Percentiles rank a stretch among this genome's conserved stretches.
Evolutionary conservation across 2,113 vertebrate species (phyloP).

Genomic region (Lonchura striata): DNA sequence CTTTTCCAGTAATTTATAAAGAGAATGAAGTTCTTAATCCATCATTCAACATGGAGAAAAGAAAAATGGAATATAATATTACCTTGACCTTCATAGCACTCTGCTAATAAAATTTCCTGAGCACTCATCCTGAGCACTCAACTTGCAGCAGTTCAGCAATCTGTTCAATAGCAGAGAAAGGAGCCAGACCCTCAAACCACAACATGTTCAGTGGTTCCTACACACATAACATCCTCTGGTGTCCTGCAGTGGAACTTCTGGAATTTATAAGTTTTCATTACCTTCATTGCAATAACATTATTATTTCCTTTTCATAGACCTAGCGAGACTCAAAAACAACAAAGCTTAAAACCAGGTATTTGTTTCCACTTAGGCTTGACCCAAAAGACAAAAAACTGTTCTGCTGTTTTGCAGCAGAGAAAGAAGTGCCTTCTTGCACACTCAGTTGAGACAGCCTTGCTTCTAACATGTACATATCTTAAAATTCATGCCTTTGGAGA

Average conservation of each 20-base stretch:
- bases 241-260: neutral
- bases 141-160: neutral
- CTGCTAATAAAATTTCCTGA: neutral
- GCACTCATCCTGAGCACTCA: neutral
- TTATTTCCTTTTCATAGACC: neutral
- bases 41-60: neutral
- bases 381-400: neutral
- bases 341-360: neutral
- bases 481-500: neutral
- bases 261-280: neutral
- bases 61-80: neutral
- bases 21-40: neutral
- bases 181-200: neutral
- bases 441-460: neutral
- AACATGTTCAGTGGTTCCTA: neutral
- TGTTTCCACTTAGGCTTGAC: neutral
- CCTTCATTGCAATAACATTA: neutral
- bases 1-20: neutral
- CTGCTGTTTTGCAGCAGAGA: neutral
- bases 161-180: neutral
- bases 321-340: neutral
- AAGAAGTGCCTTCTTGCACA: neutral
- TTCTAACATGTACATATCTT: neutral
- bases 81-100: conserved; percentile 1
- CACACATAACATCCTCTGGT: neutral